Evolutionary conservation across 2,888 invertebrate species (phyloP).

Genomic region (Apoda limacodes): DNA sequence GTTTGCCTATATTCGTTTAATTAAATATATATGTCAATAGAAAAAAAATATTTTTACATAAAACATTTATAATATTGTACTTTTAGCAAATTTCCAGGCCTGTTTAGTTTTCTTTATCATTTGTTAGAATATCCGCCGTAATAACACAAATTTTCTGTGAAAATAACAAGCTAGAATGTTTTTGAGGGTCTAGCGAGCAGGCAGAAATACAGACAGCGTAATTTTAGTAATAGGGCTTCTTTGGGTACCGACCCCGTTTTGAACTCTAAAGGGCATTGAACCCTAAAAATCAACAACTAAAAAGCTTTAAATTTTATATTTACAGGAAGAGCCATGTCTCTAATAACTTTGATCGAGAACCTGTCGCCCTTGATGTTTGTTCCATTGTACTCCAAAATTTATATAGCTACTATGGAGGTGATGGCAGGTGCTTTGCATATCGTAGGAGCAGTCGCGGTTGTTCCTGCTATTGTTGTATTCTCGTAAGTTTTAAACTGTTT

Average conservation of each 20-base stretch:
- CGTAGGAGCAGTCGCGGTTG: constrained; percentile 71
- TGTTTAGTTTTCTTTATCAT: too few species aligned
- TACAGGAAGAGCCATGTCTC: constrained; percentile 75
- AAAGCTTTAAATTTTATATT: neutral
- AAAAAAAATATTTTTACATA: too few species aligned
- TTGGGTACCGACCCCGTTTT: too few species aligned
- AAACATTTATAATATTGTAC: too few species aligned
- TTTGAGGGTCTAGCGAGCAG: neutral
- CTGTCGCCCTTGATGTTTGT: constrained; percentile 77
- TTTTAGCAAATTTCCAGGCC: too few species aligned
- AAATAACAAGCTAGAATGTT: neutral
- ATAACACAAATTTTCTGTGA: too few species aligned
- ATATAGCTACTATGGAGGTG: constrained; percentile 72
- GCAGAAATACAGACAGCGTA: neutral
- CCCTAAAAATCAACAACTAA: too few species aligned
- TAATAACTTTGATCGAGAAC: constrained; percentile 74
- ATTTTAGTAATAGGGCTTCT: too few species aligned
- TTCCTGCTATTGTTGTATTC: constrained; percentile 74
- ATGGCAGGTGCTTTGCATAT: constrained; percentile 76
- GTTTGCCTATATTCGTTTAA: too few species aligned
- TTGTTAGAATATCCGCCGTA: too few species aligned
- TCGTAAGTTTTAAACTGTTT: constrained; percentile 56
- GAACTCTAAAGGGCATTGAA: too few species aligned
- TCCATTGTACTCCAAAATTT: constrained; percentile 75
- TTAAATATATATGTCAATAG: too few species aligned